Conservation (phyloP, 2,888 invertebrate genomes). For the Ectropis crepuscularia region DNA sequence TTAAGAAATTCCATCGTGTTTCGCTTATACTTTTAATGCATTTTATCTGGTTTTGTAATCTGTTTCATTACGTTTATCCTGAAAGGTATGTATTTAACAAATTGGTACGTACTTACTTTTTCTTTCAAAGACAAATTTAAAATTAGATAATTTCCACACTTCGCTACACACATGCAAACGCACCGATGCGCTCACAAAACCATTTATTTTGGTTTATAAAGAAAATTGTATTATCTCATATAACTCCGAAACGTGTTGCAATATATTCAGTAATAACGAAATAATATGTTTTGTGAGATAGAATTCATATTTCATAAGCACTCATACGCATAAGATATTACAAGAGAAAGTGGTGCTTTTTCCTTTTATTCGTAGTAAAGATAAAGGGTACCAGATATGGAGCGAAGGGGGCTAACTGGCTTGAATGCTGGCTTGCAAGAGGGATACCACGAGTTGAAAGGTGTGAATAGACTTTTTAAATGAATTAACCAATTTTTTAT, state of each 20-base stretch:
- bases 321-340: constrained; percentile 78
- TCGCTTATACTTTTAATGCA: too few relatives aligned
- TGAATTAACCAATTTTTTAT: too few relatives aligned
- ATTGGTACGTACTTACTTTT: not conserved
- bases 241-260: constrained; percentile 70
- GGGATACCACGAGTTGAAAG: constrained; percentile 15
- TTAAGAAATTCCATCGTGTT: too few relatives aligned
- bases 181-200: constrained; percentile 49
- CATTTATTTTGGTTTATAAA: constrained; percentile 61
- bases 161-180: constrained; percentile 43
- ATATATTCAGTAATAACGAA: constrained; percentile 80
- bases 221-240: constrained; percentile 61
- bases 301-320: constrained; percentile 83
- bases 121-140: constrained; percentile 6
- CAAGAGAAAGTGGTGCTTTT: constrained; percentile 70
- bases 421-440: constrained; percentile 27
- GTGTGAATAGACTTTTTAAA: not conserved
- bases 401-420: constrained; percentile 68
- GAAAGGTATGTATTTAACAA: too few relatives aligned
- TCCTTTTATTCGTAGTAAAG: constrained; percentile 75
- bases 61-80: too few relatives aligned
- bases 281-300: constrained; percentile 81
- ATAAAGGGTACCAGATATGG: constrained; percentile 63
- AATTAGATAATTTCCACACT: constrained; percentile 19
- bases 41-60: too few relatives aligned